Percentiles rank a stretch among this genome's conserved stretches.
These are phyloP conservation scores for Clarias macrocephalus DNA, from an alignment of 2,113 vertebrate species.

Conservation along the genomic window DNA sequence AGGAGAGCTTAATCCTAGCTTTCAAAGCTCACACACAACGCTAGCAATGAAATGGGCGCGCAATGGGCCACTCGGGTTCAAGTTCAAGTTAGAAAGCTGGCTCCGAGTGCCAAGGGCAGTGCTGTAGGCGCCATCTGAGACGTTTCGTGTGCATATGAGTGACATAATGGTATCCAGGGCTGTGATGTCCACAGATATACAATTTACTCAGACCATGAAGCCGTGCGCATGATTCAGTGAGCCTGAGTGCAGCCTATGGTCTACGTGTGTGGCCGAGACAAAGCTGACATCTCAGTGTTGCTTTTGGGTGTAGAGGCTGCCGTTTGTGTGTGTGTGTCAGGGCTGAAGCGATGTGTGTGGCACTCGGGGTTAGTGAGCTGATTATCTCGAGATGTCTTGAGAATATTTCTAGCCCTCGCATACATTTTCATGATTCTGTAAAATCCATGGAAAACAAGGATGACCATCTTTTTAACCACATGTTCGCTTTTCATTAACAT, in stretches of 20 bases:
- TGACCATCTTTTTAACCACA: not conserved
- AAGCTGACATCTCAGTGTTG: conserved; percentile 41
- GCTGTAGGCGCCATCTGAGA: conserved; percentile 21
- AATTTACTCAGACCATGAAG: conserved; percentile 41
- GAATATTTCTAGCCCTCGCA: conserved; percentile 18
- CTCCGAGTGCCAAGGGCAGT: conserved; percentile 48
- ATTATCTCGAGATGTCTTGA: conserved; percentile 15
- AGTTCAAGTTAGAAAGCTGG: conserved; percentile 52
- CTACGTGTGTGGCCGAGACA: conserved; percentile 55
- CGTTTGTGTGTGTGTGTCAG: conserved; percentile 28
- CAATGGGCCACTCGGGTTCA: conserved; percentile 54
- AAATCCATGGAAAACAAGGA: not conserved
- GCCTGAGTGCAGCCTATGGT: conserved; percentile 50
- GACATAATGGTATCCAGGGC: conserved; percentile 45
- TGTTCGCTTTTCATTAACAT: not conserved
- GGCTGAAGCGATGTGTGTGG: conserved; percentile 42
- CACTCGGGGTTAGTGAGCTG: conserved; percentile 33
- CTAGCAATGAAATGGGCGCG: conserved; percentile 63
- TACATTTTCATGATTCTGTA: not conserved
- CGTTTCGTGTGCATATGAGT: conserved; percentile 27
- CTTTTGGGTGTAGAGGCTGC: conserved; percentile 34
- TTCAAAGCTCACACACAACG: conserved; percentile 69
- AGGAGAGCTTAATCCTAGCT: conserved; percentile 66
- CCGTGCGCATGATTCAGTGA: conserved; percentile 46
- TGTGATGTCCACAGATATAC: conserved; percentile 31